Conservation (phyloP, 2,888 invertebrate genomes). For the Galerucella pusilla region DNA sequence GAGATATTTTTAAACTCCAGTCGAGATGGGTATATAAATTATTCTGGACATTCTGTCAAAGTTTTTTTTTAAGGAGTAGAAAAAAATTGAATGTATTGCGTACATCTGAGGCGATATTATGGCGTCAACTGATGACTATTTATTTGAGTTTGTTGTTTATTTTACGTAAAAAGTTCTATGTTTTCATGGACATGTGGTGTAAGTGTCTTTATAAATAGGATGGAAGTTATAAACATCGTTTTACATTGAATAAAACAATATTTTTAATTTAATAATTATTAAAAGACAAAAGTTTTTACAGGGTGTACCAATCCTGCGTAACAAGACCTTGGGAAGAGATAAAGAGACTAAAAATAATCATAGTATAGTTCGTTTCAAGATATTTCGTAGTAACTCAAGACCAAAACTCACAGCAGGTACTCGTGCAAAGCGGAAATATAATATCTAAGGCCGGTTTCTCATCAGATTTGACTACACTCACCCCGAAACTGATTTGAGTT, state of each 20-base stretch:
- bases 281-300: too few relatives aligned
- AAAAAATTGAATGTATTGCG: conserved; percentile 34
- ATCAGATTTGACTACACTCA: too few relatives aligned
- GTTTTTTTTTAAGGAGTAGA: conserved; percentile 20
- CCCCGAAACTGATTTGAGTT: too few relatives aligned
- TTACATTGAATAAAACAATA: neutral
- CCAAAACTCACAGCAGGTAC: too few relatives aligned
- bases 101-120: conserved; percentile 31
- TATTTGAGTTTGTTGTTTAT: conserved; percentile 33
- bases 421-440: too few relatives aligned
- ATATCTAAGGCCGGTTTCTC: too few relatives aligned
- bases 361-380: too few relatives aligned
- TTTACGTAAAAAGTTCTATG: conserved; percentile 13
- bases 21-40: conserved; percentile 51
- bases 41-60: conserved; percentile 48
- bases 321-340: too few relatives aligned
- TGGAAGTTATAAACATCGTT: neutral
- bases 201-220: neutral
- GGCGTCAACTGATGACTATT: conserved; percentile 25
- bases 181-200: conserved; percentile 2
- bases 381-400: too few relatives aligned
- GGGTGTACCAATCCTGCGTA: too few relatives aligned
- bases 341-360: too few relatives aligned
- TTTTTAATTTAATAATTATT: too few relatives aligned
- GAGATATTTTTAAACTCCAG: conserved; percentile 57